Conservation (phyloP, 2,113 vertebrate species). For the Chloroceryle aenea region DNA sequence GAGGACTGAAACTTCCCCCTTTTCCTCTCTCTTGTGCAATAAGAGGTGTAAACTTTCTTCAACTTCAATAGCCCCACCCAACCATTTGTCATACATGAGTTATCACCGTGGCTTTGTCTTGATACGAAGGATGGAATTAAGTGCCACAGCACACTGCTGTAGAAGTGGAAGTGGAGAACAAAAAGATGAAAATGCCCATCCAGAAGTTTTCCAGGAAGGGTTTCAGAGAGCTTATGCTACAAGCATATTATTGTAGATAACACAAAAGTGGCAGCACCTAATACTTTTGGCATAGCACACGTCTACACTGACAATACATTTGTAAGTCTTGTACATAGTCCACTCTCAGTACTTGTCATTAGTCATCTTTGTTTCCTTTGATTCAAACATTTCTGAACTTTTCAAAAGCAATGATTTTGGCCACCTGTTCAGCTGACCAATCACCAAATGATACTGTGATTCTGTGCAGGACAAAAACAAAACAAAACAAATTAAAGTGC, state of each 20-base stretch:
- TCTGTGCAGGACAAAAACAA: neutral
- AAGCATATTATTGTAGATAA: neutral
- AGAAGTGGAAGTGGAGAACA: neutral
- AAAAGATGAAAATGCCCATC: neutral
- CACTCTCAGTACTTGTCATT: neutral
- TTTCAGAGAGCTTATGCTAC: neutral
- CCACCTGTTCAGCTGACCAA: neutral
- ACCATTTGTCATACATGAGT: neutral
- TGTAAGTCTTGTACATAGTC: neutral
- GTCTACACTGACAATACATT: neutral
- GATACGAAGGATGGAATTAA: neutral
- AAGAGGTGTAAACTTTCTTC: neutral
- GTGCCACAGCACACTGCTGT: neutral
- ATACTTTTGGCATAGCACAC: neutral
- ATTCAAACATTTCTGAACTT: neutral
- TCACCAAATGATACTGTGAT: neutral
- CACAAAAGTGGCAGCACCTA: neutral
- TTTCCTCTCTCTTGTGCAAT: neutral
- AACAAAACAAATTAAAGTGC: neutral
- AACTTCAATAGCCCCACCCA: neutral
- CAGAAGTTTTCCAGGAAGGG: neutral
- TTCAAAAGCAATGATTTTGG: neutral
- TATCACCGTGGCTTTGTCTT: neutral
- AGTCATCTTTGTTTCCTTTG: neutral
- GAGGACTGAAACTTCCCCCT: neutral